Percentiles rank a stretch among this genome's conserved stretches.
Evolutionary conservation across 2,888 invertebrate species (phyloP).

Genomic region (Tribolium freemani): DNA sequence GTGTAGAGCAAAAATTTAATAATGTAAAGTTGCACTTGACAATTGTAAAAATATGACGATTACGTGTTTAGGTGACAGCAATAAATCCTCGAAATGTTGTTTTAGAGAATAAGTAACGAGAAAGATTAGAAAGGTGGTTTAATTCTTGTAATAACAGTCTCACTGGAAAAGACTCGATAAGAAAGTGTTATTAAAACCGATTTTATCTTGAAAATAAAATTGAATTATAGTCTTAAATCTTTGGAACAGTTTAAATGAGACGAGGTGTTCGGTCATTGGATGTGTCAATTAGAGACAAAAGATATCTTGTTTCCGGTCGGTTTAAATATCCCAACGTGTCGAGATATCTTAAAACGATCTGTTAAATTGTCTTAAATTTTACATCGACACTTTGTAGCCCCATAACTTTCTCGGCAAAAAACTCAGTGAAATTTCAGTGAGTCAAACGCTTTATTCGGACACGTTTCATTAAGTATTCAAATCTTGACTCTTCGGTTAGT

Average conservation of each 20-base stretch:
- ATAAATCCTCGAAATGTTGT: background rate
- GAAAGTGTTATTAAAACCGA: conserved; percentile 15
- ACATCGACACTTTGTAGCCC: conserved; percentile 45
- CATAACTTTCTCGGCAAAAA: conserved; percentile 19
- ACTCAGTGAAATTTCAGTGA: background rate
- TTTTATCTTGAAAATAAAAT: conserved; percentile 13
- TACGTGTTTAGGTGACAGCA: background rate
- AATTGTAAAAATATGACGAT: background rate
- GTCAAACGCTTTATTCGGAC: background rate
- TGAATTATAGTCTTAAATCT: conserved; percentile 28
- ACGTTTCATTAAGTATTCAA: conserved; percentile 53
- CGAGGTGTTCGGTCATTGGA: conserved; percentile 58
- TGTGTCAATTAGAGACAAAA: conserved; percentile 65
- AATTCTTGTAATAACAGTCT: background rate
- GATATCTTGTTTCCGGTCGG: conserved; percentile 64
- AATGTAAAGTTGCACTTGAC: background rate
- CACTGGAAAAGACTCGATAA: background rate
- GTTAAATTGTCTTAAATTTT: conserved; percentile 57
- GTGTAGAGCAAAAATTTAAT: conserved; percentile 4
- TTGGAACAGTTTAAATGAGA: conserved; percentile 27
- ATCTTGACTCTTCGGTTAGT: conserved; percentile 51
- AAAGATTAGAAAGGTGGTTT: background rate
- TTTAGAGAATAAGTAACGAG: background rate
- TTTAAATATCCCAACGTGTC: too few species aligned
- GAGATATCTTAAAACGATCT: conserved; percentile 56